Evolutionary conservation across 2,113 vertebrate genomes (phyloP), one percentile per base, ranked within the genome.

Genomic region (Pseudorasbora parva): DNA sequence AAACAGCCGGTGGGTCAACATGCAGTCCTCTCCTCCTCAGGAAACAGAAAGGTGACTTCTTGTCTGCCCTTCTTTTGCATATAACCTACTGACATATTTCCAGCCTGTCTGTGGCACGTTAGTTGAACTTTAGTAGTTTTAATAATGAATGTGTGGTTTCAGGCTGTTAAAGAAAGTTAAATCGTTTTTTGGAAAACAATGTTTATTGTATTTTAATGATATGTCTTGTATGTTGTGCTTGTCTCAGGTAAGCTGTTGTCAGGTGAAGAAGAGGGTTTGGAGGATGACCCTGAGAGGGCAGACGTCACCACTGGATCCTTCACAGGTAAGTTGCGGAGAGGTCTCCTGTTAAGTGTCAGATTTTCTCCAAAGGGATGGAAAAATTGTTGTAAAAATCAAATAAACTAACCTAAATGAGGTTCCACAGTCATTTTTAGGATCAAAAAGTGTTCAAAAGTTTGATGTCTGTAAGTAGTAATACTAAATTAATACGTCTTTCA

Each of bases 21-120:
- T 97, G 95, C 97, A 99, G 97, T 93, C 98, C 98, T 91, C 95
- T 96, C 88, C 91, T 98, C 90, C 93, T 96, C 82, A 97, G 97
- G 94, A 99, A 97, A 90, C 97, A 94, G 92, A 98, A 97, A 99
- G 98, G 98, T 99, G 97, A 98, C 91, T 94, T 85, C 85, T 81
- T 81, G 47, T 12, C 69, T 79, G 60, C 64, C 43, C 30, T 72
- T 88, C 47, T 84, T 43, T 19, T 7, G 41, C 41, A 15, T 47
- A 56, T 60, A 30, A 68, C 21, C 47, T 30, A 75, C 72, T 73
- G 6, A 47, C 47, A 33, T 3, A 11, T 84, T 41, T 47, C 60
- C 51, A 23, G 14, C 6, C 21, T 23, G 72, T 30, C 47, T 47
- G 12, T 75, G 72, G 47, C 27, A 19, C 1, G 37, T 21, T 8